Conservation (phyloP, 2,113 vertebrate species). For the Hassar affinis region DNA sequence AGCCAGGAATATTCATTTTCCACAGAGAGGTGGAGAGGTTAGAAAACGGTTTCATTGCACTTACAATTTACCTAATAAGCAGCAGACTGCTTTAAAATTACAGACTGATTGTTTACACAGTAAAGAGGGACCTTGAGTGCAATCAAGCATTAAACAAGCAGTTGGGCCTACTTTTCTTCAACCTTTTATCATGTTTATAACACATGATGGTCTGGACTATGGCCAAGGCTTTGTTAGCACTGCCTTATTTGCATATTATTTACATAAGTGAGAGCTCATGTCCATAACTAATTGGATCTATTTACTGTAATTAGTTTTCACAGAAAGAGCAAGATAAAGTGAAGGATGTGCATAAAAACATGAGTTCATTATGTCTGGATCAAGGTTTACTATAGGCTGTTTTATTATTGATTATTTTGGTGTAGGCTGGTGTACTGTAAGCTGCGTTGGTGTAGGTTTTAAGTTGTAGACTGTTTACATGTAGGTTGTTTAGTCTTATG, state of each 20-base stretch:
- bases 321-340: neutral
- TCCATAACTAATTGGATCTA: neutral
- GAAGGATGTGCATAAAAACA: neutral
- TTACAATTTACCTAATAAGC: neutral
- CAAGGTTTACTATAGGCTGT: neutral
- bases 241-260: constrained; percentile 35
- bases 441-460: neutral
- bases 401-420: neutral
- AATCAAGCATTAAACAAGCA: neutral
- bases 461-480: neutral
- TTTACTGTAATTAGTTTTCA: neutral
- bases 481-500: neutral
- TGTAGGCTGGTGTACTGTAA: neutral
- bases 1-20: neutral
- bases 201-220: neutral
- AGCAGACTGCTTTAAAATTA: neutral
- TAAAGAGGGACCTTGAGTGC: neutral
- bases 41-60: neutral
- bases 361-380: neutral
- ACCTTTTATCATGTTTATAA: constrained; percentile 8
- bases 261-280: constrained; percentile 28
- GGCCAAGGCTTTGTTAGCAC: neutral
- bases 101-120: constrained; percentile 2
- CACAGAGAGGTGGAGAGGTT: neutral
- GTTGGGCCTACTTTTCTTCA: neutral